Base-by-base conservation (phyloP, 2,113 vertebrate genomes). In the Odobenus rosmarus region DNA sequence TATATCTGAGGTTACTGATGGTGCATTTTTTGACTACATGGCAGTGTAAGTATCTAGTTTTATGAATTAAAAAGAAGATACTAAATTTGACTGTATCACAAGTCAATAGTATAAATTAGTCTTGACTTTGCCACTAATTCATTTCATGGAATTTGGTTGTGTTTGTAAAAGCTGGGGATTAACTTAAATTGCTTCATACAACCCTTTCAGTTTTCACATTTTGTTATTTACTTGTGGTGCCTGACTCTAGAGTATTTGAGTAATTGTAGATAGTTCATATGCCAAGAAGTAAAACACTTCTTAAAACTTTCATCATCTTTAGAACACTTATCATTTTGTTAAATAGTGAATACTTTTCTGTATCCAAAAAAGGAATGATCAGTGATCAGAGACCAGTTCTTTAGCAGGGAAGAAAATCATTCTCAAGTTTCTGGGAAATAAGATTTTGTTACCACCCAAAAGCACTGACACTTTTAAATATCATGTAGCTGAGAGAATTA, bases 11-110 rank as follows among this genome's bases (percentile, higher is more conserved):
- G 97, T 95, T 33, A 97, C 97, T 5, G 97, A 99, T 2, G 98
- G 98, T 23, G 71, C 13, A 0, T 97, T 97, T 83, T 98, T 98
- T 42, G 99, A 99, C 98, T 99, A 99, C 97, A 99, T 99, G 99
- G 98, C 99, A 76, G 98, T 98, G 99, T 99, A 98, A 98, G 99
- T 99, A 98, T 91, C 21, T 71, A 61, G 21, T 80, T 96, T 95
- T 85, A n/a, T 59, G 42, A 96, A 53, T 49, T 86, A 39, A 74
- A 94, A 94, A 53, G 46, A 84, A 88, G 28, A 39, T 33, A 13
- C 4, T 64, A 59, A 53, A 72, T 79, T 79, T 95, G 51, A 46
- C n/a, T 76, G 2, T 55, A 18, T 59, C 57, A 18, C 55, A 31
- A 69, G 21, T 89, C 49, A 87, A 0, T 77, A 83, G 24, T 61